Base-by-base conservation (phyloP, 2,113 vertebrate genomes). In the Platycercus adscitus region DNA sequence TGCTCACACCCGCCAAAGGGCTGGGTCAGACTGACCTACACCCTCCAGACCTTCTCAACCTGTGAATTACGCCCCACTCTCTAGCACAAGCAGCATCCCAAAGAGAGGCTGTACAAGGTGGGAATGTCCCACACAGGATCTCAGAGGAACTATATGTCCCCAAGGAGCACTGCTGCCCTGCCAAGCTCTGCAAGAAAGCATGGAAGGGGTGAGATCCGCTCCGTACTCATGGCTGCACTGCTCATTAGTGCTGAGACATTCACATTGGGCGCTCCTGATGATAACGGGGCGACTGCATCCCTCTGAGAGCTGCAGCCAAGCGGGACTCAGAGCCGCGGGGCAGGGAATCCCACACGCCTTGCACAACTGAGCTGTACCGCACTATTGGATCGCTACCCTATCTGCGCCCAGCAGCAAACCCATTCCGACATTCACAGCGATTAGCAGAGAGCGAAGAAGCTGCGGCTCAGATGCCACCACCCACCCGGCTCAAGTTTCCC, bases 361-460 rank as follows among this genome's bases (percentile, higher is more conserved):
- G 17, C 68, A 8, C 25, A 76, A 31, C 28, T 3, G 14, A 79
- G 63, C 33, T 13, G 46, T 41, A 47, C 43, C 1, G 4, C 63
- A 53, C 63, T 23, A 61, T 28, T 81, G 3, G 1, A 44, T 0
- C 7, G n/a, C 83, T 28, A 83, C 52, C n/a, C 3, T 29, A 83
- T 71, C 82, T 8, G 6, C 1, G 3, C 52, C 70, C 81, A 9
- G 91, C 55, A 50, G 88, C 64, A 33, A 68, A 56, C 43, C 75
- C 13, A 92, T 41, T 95, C 88, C 76, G 95, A 95, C 95, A 96
- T 94, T 96, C 90, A 83, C 79, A 35, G 88, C 2, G 19, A 97
- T 97, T 95, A 96, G 69, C 95, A 68, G 95, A 83, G 69, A 87
- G 85, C 1, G 0, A 53, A 68, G 85, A 78, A 79, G 79, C 60